These are phyloP conservation scores for Diarsia mendica DNA, from an alignment of 2,888 invertebrate genomes.

Conservation along the genomic window DNA sequence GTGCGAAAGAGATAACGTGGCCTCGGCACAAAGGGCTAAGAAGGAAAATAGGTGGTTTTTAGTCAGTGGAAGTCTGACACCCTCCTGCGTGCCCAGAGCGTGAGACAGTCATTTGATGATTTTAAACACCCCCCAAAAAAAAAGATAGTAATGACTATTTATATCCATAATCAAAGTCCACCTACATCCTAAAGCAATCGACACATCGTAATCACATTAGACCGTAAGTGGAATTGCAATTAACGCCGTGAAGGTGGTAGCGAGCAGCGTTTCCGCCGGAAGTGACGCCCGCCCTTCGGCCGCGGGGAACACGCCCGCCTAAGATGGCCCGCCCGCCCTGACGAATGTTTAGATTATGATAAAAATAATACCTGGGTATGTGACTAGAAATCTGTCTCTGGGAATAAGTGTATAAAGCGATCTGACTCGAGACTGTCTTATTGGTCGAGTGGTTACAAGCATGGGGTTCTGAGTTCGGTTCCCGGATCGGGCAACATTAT, in stretches of 20 bases:
- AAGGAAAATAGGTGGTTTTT: too few relatives aligned
- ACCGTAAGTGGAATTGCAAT: constrained; percentile 75
- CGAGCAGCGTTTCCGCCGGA: constrained; percentile 81
- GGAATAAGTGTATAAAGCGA: background rate
- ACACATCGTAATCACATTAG: constrained; percentile 72
- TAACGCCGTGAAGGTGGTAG: constrained; percentile 71
- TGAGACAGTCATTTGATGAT: too few relatives aligned
- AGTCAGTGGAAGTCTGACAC: too few relatives aligned
- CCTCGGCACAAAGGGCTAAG: too few relatives aligned
- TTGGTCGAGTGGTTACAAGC: too few relatives aligned
- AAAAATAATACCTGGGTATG: background rate
- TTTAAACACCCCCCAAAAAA: too few relatives aligned
- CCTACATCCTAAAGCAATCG: constrained; percentile 51
- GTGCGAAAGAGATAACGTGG: too few relatives aligned
- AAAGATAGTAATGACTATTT: too few relatives aligned
- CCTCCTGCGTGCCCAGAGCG: too few relatives aligned
- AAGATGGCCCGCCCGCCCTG: constrained; percentile 65
- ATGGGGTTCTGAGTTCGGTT: too few relatives aligned
- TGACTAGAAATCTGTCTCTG: background rate
- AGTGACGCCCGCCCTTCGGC: constrained; percentile 77
- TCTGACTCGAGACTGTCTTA: background rate
- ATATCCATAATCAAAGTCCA: background rate
- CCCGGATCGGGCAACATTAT: too few relatives aligned
- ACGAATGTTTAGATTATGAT: background rate
- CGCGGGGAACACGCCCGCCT: constrained; percentile 74